phyloP scores from a whole-genome alignment of 1,140 invertebrate species.

The Drosophila ohnishii region DNA sequence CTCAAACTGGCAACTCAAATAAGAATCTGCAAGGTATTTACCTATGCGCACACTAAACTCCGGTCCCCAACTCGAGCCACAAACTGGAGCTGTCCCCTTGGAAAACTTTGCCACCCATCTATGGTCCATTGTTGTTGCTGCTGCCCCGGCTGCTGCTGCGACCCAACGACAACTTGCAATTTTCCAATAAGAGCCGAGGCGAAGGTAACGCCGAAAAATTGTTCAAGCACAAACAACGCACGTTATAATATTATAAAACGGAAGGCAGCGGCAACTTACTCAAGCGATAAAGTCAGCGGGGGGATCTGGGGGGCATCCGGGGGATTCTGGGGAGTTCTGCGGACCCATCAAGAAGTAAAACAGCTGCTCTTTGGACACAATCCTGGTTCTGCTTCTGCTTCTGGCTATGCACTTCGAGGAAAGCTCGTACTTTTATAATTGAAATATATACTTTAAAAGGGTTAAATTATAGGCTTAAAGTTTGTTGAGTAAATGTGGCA shows the following conservation, averaged over 20 bases:
- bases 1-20: constrained; percentile 60
- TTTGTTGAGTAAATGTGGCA: too few relatives aligned
- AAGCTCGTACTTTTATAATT: background rate
- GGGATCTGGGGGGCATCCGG: background rate
- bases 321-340: constrained; percentile 30
- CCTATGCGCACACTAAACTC: constrained; percentile 65
- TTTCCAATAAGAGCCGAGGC: constrained; percentile 74
- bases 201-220: constrained; percentile 78
- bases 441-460: background rate
- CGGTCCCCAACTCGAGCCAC: constrained; percentile 6
- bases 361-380: constrained; percentile 77
- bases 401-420: constrained; percentile 1
- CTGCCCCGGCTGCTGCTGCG: constrained; percentile 24
- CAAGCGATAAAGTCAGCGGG: constrained; percentile 72
- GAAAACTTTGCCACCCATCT: constrained; percentile 65
- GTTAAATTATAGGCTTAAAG: background rate
- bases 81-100: constrained; percentile 47
- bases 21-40: constrained; percentile 75
- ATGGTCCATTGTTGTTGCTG: constrained; percentile 56
- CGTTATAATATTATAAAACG: constrained; percentile 80
- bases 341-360: constrained; percentile 76
- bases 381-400: constrained; percentile 36
- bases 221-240: constrained; percentile 80
- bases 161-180: constrained; percentile 69
- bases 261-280: constrained; percentile 75